Base-by-base conservation (phyloP, 2,888 invertebrate genomes). In the Listrodromus nycthemerus region DNA sequence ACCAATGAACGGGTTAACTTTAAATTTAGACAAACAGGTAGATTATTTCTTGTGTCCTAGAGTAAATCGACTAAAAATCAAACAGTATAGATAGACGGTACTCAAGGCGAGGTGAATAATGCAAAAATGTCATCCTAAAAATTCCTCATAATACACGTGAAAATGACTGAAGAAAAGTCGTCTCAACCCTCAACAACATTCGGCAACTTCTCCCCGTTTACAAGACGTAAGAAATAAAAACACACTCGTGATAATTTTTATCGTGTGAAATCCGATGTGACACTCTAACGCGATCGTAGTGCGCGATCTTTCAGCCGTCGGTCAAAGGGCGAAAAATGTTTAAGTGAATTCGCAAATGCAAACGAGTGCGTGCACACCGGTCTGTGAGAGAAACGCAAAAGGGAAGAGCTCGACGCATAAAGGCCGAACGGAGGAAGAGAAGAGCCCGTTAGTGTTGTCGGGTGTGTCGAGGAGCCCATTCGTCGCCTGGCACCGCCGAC, bases 401-500 rank as follows among this genome's bases (percentile, higher is more conserved):
- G 55, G 21, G 55, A 21, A 55, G 55, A 55, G 55, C 10, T 3
- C 24, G 21, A 55, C 55, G 55, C 24, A 55, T 19, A 55, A 21
- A 55, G 55, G 55, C 19, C 55, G 21, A 41, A 41, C 4, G 55
- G 50, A 55, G 55, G 21, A 55, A 55, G 55, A 3, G 24, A 24
- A 55, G 19, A 55, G 55, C 55, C 13, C 24, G 21, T 10, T 6
- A 24, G 55, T 21, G 55, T 21, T 21, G 55, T 13, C 55, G 21
- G 55, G 10, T 21, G n/a, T 41, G 41, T 41, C 69, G 24, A 58
- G 58, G 71, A 71, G 37, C 58, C 41, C 41, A 58, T 71, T 71
- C 71, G 71, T 71, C 71, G 41, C 71, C 37, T 13, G 21, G 2
- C 58, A 27, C 55, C 3, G 21, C 55, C 55, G 55, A 41, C 71